Base-by-base conservation (phyloP, 2,888 invertebrate species). In the Sericinus montela region DNA sequence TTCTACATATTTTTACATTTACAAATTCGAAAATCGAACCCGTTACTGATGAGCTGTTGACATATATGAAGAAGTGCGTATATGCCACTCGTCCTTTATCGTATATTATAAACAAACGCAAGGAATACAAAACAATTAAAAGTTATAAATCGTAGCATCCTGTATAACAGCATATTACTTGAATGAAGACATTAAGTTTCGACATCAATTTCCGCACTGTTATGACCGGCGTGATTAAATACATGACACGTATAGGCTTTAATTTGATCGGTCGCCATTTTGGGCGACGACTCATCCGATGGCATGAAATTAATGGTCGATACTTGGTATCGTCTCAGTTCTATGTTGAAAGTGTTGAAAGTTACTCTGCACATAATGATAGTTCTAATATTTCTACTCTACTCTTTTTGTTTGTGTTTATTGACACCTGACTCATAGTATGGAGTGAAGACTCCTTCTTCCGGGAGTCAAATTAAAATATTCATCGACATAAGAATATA, bases 131-230 rank as follows among this genome's bases (percentile, higher is more conserved):
- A n/a, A n/a, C n/a, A n/a, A n/a, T n/a, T n/a, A n/a, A n/a, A n/a
- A n/a, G n/a, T n/a, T n/a, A n/a, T n/a, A n/a, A n/a, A n/a, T 23
- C 13, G 13, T 44, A 54, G 62, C 62, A 65, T 45, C 56, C 61
- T 54, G 57, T 68, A 66, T 50, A 54, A 30, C 34, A 23, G 0
- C 19, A 34, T 14, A 62, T 15, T 19, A 8, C 25, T 63, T 65
- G 65, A 63, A 81, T 83, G 69, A 73, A 83, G 82, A 79, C 77
- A 75, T 84, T 70, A 74, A 63, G 54, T 63, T 69, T 67, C 63
- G 65, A 64, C 66, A 57, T 57, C 59, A 62, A 67, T 69, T 64
- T 68, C 59, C 61, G 66, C 65, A 67, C 64, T 61, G 67, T 70
- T 70, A 67, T 65, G 60, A 65, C 53, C 53, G 48, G 52, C 56